Conservation (phyloP, 2,113 vertebrate genomes). For the Sinocyclocheilus anophthalmus region DNA sequence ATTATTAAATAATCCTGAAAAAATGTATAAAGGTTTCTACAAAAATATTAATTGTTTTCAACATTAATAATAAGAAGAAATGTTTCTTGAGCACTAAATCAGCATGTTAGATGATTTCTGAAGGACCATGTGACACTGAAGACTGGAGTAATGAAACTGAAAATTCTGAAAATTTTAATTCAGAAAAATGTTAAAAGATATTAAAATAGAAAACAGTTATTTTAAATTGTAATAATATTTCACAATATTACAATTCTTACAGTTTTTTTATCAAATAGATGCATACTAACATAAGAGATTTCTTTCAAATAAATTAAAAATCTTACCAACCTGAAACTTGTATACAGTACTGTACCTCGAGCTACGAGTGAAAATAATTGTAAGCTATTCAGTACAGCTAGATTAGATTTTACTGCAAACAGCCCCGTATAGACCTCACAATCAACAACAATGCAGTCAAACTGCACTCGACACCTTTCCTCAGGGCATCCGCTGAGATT, state of each 20-base stretch:
- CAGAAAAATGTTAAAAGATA: too few relatives aligned
- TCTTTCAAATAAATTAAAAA: background rate
- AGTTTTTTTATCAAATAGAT: background rate
- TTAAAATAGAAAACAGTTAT: background rate
- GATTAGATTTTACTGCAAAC: slow-evolving; percentile 1
- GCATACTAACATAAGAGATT: background rate
- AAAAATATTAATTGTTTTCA: background rate
- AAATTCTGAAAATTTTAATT: background rate
- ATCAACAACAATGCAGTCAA: slow-evolving; percentile 23
- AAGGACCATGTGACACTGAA: background rate
- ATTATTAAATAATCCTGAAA: background rate
- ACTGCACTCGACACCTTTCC: background rate
- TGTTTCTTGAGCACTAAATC: background rate
- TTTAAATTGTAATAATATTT: background rate
- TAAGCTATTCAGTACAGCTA: background rate
- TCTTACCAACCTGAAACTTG: background rate
- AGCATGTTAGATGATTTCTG: background rate
- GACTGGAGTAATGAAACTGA: background rate
- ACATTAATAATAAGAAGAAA: background rate
- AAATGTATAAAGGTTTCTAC: background rate
- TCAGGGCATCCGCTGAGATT: background rate
- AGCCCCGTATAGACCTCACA: background rate
- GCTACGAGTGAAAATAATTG: background rate
- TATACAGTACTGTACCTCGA: background rate
- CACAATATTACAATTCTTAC: background rate